Conservation (phyloP, 2,113 vertebrate species). For the Cacatua alba region DNA sequence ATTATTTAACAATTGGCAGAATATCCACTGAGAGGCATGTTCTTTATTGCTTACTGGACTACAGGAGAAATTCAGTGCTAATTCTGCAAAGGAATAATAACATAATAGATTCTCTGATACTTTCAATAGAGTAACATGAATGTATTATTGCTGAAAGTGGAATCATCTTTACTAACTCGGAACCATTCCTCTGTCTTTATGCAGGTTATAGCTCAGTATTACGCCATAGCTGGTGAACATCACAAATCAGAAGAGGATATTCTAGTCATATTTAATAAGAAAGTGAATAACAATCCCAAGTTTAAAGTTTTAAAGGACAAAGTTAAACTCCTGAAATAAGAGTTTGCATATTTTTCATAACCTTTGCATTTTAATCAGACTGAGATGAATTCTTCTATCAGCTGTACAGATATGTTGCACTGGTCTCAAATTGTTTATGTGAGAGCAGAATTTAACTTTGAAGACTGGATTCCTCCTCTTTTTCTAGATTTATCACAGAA, state of each 20-base stretch:
- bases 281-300: conserved; percentile 88
- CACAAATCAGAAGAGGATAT: conserved; percentile 85
- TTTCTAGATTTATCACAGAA: conserved; percentile 15
- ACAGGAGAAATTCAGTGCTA: not conserved
- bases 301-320: conserved; percentile 90
- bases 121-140: not conserved
- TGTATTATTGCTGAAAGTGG: not conserved
- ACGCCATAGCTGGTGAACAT: conserved; percentile 71
- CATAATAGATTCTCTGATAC: not conserved
- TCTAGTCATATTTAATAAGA: conserved; percentile 87
- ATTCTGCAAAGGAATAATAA: not conserved
- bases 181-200: not conserved
- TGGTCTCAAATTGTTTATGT: not conserved
- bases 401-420: not conserved
- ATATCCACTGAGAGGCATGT: not conserved
- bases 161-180: not conserved
- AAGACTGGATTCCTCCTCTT: not conserved
- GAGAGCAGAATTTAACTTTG: not conserved
- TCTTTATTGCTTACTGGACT: not conserved
- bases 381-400: not conserved
- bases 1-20: not conserved
- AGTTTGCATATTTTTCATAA: not conserved
- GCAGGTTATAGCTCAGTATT: conserved; percentile 91
- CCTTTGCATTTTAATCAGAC: not conserved
- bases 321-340: conserved; percentile 86